These are phyloP conservation scores for Fragum fragum DNA, from an alignment of 2,888 invertebrate genomes.

Conservation along the genomic window DNA sequence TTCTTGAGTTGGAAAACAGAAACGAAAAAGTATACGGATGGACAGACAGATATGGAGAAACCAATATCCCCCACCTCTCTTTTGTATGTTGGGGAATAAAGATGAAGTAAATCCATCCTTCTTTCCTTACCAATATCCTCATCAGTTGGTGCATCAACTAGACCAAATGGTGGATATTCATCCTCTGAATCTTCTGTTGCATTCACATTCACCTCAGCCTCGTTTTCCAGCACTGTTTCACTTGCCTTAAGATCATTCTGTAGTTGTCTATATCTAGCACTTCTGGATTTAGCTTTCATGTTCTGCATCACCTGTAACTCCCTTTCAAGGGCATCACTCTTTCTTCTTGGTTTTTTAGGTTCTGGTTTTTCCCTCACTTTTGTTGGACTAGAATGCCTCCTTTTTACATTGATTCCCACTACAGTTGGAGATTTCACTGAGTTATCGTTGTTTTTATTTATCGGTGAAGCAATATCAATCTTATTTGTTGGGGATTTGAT, in stretches of 20 bases:
- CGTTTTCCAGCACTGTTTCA: constrained; percentile 33
- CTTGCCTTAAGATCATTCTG: constrained; percentile 30
- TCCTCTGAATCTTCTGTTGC: constrained; percentile 29
- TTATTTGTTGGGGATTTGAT: neutral
- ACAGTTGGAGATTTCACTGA: neutral
- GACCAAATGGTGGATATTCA: constrained; percentile 46
- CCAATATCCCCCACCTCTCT: no score
- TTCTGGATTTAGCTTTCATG: constrained; percentile 52
- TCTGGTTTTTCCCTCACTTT: constrained; percentile 41
- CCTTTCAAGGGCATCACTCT: constrained; percentile 31
- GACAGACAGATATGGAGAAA: no score
- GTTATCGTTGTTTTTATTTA: constrained; percentile 1
- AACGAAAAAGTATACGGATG: no score
- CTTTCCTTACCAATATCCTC: constrained; percentile 30
- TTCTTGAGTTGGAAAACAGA: no score
- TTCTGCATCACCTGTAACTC: constrained; percentile 56
- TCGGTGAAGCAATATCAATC: neutral
- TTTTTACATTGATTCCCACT: neutral
- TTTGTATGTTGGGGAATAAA: no score
- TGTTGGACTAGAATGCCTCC: constrained; percentile 26
- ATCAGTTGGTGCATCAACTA: constrained; percentile 31
- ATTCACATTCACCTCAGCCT: constrained; percentile 31
- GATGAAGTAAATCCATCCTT: no score
- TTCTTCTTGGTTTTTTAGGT: constrained; percentile 43
- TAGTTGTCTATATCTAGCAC: constrained; percentile 48